A percentile compares a stretch with the other conserved stretches of the same genome.
phyloP scores from a whole-genome alignment of 1,140 invertebrate species.

The Palaemon carinicauda region DNA sequence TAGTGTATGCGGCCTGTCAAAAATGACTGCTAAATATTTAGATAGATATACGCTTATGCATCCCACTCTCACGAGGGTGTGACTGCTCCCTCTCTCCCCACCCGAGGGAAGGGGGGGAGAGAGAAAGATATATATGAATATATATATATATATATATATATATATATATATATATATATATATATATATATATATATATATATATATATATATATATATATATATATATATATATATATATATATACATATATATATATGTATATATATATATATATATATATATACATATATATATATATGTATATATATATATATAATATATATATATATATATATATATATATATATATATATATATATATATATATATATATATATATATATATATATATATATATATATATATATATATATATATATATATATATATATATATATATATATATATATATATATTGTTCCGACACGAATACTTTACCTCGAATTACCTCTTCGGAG shows the following conservation, averaged over 20 bases:
- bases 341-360: not conserved
- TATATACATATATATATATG: not conserved
- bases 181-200: conserved; percentile 2
- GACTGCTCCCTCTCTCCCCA: too few species aligned
- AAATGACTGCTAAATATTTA: too few species aligned
- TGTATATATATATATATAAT: not conserved
- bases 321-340: not conserved
- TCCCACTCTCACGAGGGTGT: too few species aligned
- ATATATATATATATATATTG: not conserved
- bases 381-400: not conserved
- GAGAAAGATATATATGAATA: not conserved
- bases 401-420: not conserved
- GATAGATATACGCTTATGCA: too few species aligned
- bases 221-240: not conserved
- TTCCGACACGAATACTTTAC: too few species aligned
- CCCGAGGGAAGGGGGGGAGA: too few species aligned
- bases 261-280: not conserved
- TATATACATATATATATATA: not conserved
- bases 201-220: not conserved
- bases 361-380: conserved; percentile 2
- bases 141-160: not conserved
- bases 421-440: not conserved
- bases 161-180: conserved; percentile 2
- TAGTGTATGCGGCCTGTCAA: too few species aligned
- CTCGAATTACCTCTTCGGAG: too few species aligned